Evolutionary conservation across 2,888 invertebrate genomes (phyloP).

Genomic region (Tinea semifulvella): DNA sequence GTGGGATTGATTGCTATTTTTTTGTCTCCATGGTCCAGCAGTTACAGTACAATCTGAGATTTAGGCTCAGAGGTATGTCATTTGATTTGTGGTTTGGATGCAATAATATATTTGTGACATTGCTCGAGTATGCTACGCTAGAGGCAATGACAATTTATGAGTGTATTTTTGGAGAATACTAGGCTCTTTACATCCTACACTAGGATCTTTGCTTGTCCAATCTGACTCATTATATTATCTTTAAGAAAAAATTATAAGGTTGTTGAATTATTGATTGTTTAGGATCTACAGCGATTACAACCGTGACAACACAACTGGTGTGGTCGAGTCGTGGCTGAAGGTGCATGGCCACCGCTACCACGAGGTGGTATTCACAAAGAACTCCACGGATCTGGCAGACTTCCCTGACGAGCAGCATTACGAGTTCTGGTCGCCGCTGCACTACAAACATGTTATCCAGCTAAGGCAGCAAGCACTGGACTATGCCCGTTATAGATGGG

Average conservation of each 20-base stretch:
- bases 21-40: too few relatives aligned
- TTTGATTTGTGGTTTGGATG: not conserved
- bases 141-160: not conserved
- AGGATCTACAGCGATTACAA: constrained; percentile 92
- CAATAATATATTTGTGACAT: not conserved
- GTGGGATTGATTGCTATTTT: too few relatives aligned
- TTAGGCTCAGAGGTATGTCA: too few relatives aligned
- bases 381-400: constrained; percentile 37
- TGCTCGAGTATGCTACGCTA: not conserved
- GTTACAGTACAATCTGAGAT: not conserved
- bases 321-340: constrained; percentile 78
- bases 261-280: not conserved
- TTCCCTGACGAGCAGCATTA: constrained; percentile 69
- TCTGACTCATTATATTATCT: not conserved
- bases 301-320: constrained; percentile 76
- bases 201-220: too few relatives aligned
- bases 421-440: constrained; percentile 78
- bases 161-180: too few relatives aligned
- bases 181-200: too few relatives aligned
- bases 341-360: constrained; percentile 73
- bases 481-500: constrained; percentile 81
- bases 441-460: constrained; percentile 81
- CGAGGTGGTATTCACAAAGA: constrained; percentile 68
- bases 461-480: constrained; percentile 80
- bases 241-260: not conserved